A percentile compares a stretch with the other conserved stretches of the same genome.
These are phyloP conservation scores for Microcebus murinus DNA, from an alignment of 2,113 vertebrate genomes.

Conservation along the genomic window DNA sequence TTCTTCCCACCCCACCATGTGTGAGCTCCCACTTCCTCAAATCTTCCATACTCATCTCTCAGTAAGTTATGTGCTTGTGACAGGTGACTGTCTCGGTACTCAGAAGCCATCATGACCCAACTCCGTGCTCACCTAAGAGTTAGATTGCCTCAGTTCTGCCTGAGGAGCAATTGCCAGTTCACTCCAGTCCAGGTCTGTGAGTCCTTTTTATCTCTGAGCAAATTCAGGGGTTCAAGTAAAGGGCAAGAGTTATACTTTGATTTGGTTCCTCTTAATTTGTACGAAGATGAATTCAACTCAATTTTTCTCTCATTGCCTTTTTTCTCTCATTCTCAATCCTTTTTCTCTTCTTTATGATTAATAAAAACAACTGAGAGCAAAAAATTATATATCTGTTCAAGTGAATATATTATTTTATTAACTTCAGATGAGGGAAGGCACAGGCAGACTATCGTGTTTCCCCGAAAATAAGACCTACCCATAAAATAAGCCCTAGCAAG, in stretches of 20 bases:
- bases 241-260: neutral
- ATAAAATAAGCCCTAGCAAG: no score
- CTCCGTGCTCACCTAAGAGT: neutral
- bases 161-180: neutral
- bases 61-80: neutral
- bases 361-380: neutral
- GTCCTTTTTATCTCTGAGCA: neutral
- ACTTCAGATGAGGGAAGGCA: neutral
- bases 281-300: neutral
- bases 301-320: neutral
- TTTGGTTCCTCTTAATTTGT: slow-evolving; percentile 6
- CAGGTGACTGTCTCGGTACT: neutral
- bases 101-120: neutral
- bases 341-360: neutral
- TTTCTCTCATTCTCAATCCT: neutral
- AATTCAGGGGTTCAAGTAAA: neutral
- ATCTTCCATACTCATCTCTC: neutral
- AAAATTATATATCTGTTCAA: neutral
- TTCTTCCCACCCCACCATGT: neutral
- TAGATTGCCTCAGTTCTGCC: neutral
- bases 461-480: no score
- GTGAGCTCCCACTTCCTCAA: neutral
- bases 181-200: neutral
- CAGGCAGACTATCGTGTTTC: neutral
- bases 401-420: neutral